These are phyloP conservation scores for Melanotaenia pygmaea DNA, from an alignment of 2,797 vertebrate species.

Conservation along the genomic window DNA sequence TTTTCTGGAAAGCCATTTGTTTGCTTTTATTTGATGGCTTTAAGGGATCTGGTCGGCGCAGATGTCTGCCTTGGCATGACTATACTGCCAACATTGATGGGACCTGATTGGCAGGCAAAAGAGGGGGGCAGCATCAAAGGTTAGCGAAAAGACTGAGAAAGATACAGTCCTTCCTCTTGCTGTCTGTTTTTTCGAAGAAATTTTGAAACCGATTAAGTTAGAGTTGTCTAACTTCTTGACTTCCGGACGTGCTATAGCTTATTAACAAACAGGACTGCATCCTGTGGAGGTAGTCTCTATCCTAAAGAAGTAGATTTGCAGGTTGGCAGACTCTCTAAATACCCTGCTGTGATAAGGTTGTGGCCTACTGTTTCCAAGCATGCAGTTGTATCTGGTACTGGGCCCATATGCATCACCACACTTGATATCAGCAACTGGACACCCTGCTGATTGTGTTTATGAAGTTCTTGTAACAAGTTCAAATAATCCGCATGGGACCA, in stretches of 20 bases:
- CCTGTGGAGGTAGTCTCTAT: constrained; percentile 43
- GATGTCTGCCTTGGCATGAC: constrained; percentile 59
- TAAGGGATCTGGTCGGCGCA: constrained; percentile 55
- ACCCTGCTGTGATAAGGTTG: constrained; percentile 49
- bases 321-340: constrained; percentile 39
- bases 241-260: constrained; percentile 22
- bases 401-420: constrained; percentile 28
- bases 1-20: constrained; percentile 58
- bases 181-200: constrained; percentile 22
- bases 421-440: constrained; percentile 20
- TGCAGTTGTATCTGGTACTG: constrained; percentile 29
- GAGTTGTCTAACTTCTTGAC: constrained; percentile 22
- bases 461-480: neutral
- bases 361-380: constrained; percentile 29
- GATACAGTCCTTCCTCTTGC: neutral
- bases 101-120: constrained; percentile 43
- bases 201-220: constrained; percentile 14
- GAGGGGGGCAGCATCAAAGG: constrained; percentile 28
- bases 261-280: constrained; percentile 42
- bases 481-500: neutral
- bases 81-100: constrained; percentile 51
- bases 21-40: constrained; percentile 61
- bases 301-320: constrained; percentile 52
- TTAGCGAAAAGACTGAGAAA: constrained; percentile 36
- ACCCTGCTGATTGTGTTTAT: constrained; percentile 23